These are phyloP conservation scores for Marmota monax DNA, from an alignment of 2,113 vertebrate genomes.

Conservation along the genomic window DNA sequence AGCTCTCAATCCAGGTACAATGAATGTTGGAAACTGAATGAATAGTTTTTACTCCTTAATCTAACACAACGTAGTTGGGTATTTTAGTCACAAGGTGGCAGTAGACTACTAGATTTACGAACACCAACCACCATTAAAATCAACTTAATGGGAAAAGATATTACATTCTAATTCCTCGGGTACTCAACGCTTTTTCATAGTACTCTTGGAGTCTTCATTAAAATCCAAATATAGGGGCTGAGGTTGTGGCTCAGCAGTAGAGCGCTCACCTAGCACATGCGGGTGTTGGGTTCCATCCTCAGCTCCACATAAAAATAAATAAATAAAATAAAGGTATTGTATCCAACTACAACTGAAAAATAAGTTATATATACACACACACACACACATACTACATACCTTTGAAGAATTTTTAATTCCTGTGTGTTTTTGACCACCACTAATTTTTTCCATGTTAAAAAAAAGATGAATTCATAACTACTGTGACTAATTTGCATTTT, in stretches of 20 bases:
- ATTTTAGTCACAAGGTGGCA: slow-evolving; percentile 39
- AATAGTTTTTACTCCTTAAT: neutral
- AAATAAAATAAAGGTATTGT: no score
- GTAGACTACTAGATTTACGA: neutral
- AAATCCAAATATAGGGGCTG: neutral
- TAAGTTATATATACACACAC: no score
- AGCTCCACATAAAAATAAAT: no score
- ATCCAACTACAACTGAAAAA: no score
- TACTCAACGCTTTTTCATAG: neutral
- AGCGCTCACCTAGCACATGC: no score
- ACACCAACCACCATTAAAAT: neutral
- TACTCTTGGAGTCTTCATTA: neutral
- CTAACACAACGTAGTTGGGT: neutral
- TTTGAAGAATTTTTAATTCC: neutral
- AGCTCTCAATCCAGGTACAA: neutral
- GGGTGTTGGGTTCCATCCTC: no score
- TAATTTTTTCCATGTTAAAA: neutral
- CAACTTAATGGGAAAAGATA: accelerated
- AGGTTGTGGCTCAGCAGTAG: no score
- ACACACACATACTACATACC: neutral
- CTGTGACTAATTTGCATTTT: neutral
- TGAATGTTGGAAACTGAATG: neutral
- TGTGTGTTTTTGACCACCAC: neutral
- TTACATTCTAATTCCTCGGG: neutral
- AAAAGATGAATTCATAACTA: neutral